These are phyloP conservation scores for Drosophila rellima DNA, from an alignment of 2,888 invertebrate genomes.

Conservation along the genomic window DNA sequence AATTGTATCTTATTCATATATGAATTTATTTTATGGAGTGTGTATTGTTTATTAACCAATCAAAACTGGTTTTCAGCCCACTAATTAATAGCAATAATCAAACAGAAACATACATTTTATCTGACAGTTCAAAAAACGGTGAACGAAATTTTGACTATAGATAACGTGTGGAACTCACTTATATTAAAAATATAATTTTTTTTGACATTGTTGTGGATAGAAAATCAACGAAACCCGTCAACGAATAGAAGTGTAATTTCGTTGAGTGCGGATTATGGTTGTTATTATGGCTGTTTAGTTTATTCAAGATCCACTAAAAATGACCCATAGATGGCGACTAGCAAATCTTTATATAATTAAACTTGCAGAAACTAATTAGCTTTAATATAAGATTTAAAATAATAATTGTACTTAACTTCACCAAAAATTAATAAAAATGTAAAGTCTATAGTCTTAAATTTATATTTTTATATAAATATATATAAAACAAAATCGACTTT, in stretches of 20 bases:
- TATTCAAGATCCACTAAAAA: neutral
- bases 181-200: no score
- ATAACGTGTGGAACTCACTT: no score
- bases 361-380: no score
- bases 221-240: neutral
- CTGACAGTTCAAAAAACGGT: neutral
- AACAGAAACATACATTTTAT: neutral
- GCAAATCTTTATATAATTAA: no score
- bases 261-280: neutral
- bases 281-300: neutral
- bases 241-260: neutral
- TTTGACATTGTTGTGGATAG: no score
- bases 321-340: neutral
- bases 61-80: neutral
- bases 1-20: constrained; percentile 12
- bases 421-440: no score
- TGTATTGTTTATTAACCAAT: neutral
- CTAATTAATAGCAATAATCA: neutral
- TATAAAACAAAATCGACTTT: no score
- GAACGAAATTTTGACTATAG: neutral
- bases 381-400: no score
- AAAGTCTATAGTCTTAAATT: no score
- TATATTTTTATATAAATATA: no score
- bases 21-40: constrained; percentile 1
- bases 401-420: no score